Conservation (phyloP, 1,140 invertebrate species). For the Tetramorium alpestre region DNA sequence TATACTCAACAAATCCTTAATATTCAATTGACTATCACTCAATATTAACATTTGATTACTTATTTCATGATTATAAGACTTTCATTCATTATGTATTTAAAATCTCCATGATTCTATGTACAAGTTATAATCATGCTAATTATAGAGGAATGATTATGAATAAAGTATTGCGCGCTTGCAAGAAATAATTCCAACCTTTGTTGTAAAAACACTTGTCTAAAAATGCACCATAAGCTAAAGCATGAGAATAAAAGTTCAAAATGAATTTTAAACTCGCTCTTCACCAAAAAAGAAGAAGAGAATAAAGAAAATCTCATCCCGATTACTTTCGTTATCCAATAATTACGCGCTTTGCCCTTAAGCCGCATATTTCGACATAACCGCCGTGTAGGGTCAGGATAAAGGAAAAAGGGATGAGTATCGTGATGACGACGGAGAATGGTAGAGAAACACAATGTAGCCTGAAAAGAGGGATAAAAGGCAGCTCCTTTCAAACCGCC, state of each 20-base stretch:
- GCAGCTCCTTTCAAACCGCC: conserved; percentile 23
- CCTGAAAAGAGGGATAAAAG: conserved; percentile 14
- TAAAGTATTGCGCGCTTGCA: not conserved
- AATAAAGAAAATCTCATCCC: not conserved
- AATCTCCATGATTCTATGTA: not conserved
- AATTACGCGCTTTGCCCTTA: conserved; percentile 13
- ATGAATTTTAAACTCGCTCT: not conserved
- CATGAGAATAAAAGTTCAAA: not conserved
- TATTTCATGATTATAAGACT: not conserved
- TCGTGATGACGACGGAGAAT: not conserved
- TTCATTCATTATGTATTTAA: not conserved
- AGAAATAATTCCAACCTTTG: not conserved
- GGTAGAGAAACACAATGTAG: conserved; percentile 15
- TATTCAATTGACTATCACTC: not conserved
- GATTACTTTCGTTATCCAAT: conserved; percentile 8
- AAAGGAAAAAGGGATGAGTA: conserved; percentile 35
- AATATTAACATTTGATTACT: not conserved
- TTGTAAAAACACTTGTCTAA: not conserved
- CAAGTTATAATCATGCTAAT: not conserved
- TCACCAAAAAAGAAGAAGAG: not conserved
- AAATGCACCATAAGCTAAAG: not conserved
- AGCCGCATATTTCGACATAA: conserved; percentile 64
- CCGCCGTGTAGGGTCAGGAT: conserved; percentile 17
- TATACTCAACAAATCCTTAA: not conserved
- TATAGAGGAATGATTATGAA: not conserved